These are phyloP conservation scores for Syrrhaptes paradoxus DNA, from an alignment of 2,113 vertebrate genomes.

Conservation along the genomic window DNA sequence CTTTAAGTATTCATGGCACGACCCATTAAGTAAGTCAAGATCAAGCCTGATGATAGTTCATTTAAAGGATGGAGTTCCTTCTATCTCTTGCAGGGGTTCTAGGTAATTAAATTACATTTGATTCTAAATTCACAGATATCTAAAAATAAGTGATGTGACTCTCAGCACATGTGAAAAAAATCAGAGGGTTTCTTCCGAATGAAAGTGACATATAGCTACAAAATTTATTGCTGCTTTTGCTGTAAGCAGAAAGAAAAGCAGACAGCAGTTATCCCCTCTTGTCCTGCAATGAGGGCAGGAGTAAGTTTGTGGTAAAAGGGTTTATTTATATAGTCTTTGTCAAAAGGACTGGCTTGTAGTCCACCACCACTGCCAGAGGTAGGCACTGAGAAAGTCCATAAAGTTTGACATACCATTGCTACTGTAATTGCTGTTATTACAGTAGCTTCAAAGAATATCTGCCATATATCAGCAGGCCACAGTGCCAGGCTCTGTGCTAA, in stretches of 20 bases:
- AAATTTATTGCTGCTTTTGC: background rate
- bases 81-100: background rate
- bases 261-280: background rate
- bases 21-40: background rate
- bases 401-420: background rate
- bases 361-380: background rate
- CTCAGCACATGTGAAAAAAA: rapidly evolving
- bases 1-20: rapidly evolving
- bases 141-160: background rate
- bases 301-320: background rate
- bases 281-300: background rate
- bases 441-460: background rate
- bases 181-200: background rate
- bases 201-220: background rate
- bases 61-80: background rate
- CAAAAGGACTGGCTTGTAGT: background rate
- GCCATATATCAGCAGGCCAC: no score
- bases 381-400: background rate
- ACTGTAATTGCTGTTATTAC: background rate
- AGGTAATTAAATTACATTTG: background rate
- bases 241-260: background rate
- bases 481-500: background rate
- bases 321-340: background rate
- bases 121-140: background rate
- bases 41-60: background rate